Evolutionary conservation across 2,888 invertebrate genomes (phyloP).

Genomic region (Cheiracanthium punctorium): DNA sequence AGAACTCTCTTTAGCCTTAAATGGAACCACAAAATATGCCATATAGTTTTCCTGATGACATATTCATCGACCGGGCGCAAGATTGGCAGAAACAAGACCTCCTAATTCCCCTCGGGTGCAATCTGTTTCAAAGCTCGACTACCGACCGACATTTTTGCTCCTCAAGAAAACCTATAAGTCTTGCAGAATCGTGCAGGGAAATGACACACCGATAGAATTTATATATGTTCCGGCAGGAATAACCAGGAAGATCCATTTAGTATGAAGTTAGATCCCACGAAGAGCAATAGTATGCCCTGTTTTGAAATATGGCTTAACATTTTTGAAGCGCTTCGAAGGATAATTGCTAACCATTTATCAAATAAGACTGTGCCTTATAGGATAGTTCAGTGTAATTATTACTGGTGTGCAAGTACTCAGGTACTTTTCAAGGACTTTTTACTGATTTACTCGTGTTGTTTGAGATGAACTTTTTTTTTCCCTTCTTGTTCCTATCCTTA

Average conservation of each 20-base stretch:
- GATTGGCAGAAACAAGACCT: slow-evolving; percentile 1
- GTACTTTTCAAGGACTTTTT: no score
- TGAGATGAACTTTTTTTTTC: no score
- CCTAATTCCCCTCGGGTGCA: not conserved
- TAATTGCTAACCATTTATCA: not conserved
- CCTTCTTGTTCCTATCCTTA: no score
- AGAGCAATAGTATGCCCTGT: not conserved
- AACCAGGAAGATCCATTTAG: not conserved
- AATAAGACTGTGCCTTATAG: not conserved
- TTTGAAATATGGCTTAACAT: not conserved
- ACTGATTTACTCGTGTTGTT: no score
- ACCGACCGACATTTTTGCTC: not conserved
- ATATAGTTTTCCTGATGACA: not conserved
- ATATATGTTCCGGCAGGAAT: not conserved
- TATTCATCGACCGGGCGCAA: not conserved
- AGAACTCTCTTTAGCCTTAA: not conserved
- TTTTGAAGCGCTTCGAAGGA: not conserved
- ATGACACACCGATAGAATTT: not conserved
- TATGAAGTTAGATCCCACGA: not conserved
- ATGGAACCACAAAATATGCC: not conserved
- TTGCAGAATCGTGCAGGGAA: not conserved
- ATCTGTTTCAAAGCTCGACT: not conserved
- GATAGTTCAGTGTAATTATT: not conserved
- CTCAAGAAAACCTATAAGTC: not conserved
- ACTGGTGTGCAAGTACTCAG: not conserved